Conservation (phyloP, 2,113 vertebrate genomes). For the Nothocercus nigrocapillus region DNA sequence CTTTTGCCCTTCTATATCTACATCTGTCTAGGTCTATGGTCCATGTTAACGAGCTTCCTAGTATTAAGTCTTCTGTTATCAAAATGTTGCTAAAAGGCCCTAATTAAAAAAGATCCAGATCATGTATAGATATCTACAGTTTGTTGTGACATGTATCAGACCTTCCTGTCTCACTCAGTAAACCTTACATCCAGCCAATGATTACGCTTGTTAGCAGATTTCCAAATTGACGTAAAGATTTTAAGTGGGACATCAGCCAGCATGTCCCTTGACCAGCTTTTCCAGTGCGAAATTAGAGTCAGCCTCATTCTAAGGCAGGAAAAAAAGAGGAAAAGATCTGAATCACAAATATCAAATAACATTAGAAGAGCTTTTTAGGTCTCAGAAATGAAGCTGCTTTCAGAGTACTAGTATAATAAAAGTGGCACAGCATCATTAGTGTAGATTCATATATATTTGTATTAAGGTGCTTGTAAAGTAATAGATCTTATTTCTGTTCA, state of each 20-base stretch:
- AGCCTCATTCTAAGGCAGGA: background rate
- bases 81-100: background rate
- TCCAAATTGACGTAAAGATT: background rate
- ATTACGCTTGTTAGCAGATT: background rate
- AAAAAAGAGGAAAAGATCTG: background rate
- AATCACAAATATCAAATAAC: conserved; percentile 35
- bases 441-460: background rate
- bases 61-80: background rate
- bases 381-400: conserved; percentile 12
- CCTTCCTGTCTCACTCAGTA: background rate
- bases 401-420: background rate
- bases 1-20: background rate
- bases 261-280: background rate
- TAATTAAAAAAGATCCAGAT: background rate
- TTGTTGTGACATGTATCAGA: background rate
- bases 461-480: background rate
- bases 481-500: conserved; percentile 2
- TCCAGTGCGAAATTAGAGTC: conserved; percentile 8
- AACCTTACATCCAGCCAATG: background rate
- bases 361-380: conserved; percentile 9
- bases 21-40: background rate
- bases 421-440: background rate
- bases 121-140: background rate
- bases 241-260: background rate
- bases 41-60: background rate